Percentiles rank a stretch among this genome's conserved stretches.
Evolutionary conservation across 53 echinoderm and acorn worm genomes (phyloP).

Genomic region (Echinometra lucunter): DNA sequence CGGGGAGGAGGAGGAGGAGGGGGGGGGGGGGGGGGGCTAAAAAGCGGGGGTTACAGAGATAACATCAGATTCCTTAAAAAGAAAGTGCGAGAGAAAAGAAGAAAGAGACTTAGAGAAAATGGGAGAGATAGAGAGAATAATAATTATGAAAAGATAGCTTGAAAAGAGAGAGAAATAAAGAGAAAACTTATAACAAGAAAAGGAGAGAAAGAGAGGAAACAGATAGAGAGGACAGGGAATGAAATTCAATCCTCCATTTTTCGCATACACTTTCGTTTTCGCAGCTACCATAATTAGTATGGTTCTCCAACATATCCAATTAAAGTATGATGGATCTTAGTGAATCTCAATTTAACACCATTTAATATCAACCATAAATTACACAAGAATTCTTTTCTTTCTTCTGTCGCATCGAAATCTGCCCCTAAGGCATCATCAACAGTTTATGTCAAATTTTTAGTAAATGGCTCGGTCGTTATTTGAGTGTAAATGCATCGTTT

Average conservation of each 20-base stretch:
- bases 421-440: constrained; percentile 25
- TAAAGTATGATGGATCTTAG: constrained; percentile 34
- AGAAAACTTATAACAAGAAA: not conserved
- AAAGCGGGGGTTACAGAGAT: no score
- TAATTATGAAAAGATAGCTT: no score
- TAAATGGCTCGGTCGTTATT: constrained; percentile 47
- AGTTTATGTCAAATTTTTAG: constrained; percentile 54
- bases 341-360: constrained; percentile 53
- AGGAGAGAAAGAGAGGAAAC: not conserved
- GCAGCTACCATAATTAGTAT: not conserved
- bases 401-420: constrained; percentile 39
- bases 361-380: constrained; percentile 60
- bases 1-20: no score
- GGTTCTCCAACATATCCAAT: constrained; percentile 30
- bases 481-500: constrained; percentile 34
- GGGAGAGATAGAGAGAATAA: constrained; percentile 21
- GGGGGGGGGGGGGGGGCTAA: no score
- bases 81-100: no score
- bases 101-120: no score
- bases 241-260: not conserved
- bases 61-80: no score
- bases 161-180: not conserved
- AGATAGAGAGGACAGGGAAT: not conserved
- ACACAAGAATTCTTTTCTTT: constrained; percentile 41
- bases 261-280: not conserved